Percentiles rank a stretch among this genome's conserved stretches.
Evolutionary conservation across 2,113 vertebrate species (phyloP).

Genomic region (Antigone vipio): DNA sequence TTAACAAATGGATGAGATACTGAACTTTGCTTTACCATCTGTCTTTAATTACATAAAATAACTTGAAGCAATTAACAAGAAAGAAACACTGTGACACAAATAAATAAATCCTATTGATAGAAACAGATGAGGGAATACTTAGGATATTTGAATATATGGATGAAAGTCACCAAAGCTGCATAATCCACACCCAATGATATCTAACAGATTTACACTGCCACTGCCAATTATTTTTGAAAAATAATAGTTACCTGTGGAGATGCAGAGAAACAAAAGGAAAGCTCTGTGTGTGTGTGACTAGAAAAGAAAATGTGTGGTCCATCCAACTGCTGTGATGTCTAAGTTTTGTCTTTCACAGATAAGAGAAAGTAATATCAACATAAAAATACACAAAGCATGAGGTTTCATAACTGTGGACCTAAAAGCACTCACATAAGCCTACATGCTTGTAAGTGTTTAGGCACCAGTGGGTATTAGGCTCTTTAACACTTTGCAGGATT

Average conservation of each 20-base stretch:
- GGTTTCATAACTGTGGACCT: slow-evolving; percentile 33
- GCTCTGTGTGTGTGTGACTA: not conserved
- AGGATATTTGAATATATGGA: slow-evolving; percentile 10
- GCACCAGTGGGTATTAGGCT: slow-evolving; percentile 8
- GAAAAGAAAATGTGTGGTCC: not conserved
- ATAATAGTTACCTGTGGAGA: not conserved
- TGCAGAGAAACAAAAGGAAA: not conserved
- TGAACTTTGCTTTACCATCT: slow-evolving; percentile 69
- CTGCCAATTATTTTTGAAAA: not conserved
- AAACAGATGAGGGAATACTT: slow-evolving; percentile 52
- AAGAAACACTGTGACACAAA: slow-evolving; percentile 61
- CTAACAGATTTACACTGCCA: not conserved
- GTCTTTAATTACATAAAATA: slow-evolving; percentile 70
- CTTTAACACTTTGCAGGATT: slow-evolving; percentile 33
- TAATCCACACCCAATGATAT: not conserved
- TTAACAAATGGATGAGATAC: slow-evolving; percentile 64
- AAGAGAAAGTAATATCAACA: slow-evolving; percentile 36
- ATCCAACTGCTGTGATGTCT: not conserved
- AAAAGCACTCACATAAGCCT: not conserved
- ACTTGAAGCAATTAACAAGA: slow-evolving; percentile 68
- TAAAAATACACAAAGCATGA: slow-evolving; percentile 48
- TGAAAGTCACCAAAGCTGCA: not conserved
- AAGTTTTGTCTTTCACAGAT: slow-evolving; percentile 16
- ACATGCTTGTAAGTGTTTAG: not conserved
- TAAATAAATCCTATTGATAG: slow-evolving; percentile 67